phyloP scores from a whole-genome alignment of 2,797 vertebrate genomes.

The Parauchenoglanis punctatus region DNA sequence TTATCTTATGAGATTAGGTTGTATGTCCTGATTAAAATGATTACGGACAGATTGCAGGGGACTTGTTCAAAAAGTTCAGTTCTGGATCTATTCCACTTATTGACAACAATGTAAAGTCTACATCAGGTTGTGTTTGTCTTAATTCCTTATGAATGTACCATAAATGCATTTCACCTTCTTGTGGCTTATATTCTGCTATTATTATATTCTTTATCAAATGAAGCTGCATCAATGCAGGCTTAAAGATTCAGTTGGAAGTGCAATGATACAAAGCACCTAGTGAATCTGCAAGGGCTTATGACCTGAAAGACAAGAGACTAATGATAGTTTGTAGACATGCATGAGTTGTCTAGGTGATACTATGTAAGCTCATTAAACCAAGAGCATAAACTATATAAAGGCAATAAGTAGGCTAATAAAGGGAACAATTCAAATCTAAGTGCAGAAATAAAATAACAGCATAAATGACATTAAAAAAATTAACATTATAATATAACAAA shows the following conservation, averaged over 20 bases:
- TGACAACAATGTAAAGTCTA: not conserved
- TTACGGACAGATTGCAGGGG: constrained; percentile 20
- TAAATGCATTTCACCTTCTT: not conserved
- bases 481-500: not conserved
- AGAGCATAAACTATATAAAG: not conserved
- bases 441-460: not conserved
- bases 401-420: not conserved
- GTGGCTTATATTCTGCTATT: not conserved
- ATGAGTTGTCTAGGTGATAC: not conserved
- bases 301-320: not conserved
- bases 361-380: not conserved
- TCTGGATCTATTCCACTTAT: not conserved
- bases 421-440: not conserved
- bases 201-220: not conserved
- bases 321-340: not conserved
- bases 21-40: constrained; percentile 40
- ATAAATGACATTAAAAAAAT: not conserved
- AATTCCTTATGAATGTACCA: constrained; percentile 1
- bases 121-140: not conserved
- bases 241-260: not conserved
- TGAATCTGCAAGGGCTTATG: not conserved
- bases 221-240: not conserved
- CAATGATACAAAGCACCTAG: not conserved
- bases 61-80: not conserved
- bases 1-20: constrained; percentile 5